These are phyloP conservation scores for Delphinus delphis DNA, from an alignment of 2,113 vertebrate genomes.

Conservation along the genomic window DNA sequence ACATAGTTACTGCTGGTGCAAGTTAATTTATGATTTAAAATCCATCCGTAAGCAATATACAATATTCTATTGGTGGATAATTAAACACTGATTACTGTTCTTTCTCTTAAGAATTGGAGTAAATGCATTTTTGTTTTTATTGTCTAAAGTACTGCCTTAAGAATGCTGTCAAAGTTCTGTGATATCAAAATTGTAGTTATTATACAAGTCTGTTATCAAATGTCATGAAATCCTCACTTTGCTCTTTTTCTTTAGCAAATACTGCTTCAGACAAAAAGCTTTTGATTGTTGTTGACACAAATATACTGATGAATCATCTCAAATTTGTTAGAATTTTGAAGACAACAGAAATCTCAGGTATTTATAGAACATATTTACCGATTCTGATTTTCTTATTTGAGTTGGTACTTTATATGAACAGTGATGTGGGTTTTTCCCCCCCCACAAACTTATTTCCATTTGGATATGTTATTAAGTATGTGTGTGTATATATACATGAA, in stretches of 20 bases:
- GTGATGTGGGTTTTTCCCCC: background rate
- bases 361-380: conserved; percentile 38
- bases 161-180: background rate
- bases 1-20: background rate
- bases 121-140: conserved; percentile 24
- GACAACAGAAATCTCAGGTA: conserved; percentile 90
- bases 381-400: conserved; percentile 37
- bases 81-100: background rate
- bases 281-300: conserved; percentile 94
- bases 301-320: conserved; percentile 95
- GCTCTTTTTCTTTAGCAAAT: conserved; percentile 72
- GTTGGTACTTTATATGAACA: conserved; percentile 5
- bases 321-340: conserved; percentile 90
- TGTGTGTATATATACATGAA: background rate
- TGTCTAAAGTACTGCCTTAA: background rate
- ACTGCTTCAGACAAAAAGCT: conserved; percentile 83
- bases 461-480: background rate
- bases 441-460: background rate
- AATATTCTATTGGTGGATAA: background rate
- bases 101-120: background rate
- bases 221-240: conserved; percentile 48
- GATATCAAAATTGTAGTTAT: conserved; percentile 1
- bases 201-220: background rate
- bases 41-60: background rate
- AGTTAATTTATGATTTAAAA: conserved; percentile 20